A percentile compares a stretch with the other conserved stretches of the same genome.
These are phyloP conservation scores for Petrolisthes cinctipes DNA, from an alignment of 2,888 invertebrate genomes.

Conservation along the genomic window DNA sequence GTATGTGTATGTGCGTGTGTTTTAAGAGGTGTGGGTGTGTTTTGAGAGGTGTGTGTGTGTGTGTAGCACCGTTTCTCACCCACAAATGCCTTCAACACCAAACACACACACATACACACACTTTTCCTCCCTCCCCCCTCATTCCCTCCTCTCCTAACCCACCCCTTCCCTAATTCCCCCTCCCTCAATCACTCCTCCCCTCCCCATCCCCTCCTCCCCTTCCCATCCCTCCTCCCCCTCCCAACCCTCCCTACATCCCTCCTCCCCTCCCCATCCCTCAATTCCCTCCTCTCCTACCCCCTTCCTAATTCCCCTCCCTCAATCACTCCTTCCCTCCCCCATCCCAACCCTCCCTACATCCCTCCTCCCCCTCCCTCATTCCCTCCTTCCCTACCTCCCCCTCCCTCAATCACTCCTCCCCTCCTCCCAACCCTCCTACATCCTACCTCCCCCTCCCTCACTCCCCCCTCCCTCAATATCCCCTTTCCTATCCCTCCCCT, in stretches of 20 bases:
- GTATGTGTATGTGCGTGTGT: neutral
- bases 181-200: neutral
- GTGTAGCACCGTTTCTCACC: neutral
- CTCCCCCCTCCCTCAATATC: neutral
- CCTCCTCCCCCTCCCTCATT: neutral
- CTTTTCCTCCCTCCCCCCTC: neutral
- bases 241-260: neutral
- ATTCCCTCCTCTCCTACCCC: neutral
- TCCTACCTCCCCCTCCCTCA: neutral
- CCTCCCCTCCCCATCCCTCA: neutral
- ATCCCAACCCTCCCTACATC: neutral
- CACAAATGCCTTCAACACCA: neutral
- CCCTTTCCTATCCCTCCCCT: neutral
- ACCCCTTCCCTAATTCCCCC: neutral
- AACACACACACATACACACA: neutral
- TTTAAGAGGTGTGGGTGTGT: neutral
- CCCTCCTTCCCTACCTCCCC: neutral
- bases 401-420: slow-evolving; percentile 25
- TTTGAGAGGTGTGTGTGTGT: neutral
- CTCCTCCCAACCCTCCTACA: neutral
- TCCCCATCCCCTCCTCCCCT: neutral
- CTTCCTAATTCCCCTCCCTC: neutral
- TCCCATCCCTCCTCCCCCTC: neutral
- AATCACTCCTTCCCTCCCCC: neutral
- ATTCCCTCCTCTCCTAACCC: neutral